phyloP scores from a whole-genome alignment of 2,797 vertebrate genomes.

The Antrozous pallidus region DNA sequence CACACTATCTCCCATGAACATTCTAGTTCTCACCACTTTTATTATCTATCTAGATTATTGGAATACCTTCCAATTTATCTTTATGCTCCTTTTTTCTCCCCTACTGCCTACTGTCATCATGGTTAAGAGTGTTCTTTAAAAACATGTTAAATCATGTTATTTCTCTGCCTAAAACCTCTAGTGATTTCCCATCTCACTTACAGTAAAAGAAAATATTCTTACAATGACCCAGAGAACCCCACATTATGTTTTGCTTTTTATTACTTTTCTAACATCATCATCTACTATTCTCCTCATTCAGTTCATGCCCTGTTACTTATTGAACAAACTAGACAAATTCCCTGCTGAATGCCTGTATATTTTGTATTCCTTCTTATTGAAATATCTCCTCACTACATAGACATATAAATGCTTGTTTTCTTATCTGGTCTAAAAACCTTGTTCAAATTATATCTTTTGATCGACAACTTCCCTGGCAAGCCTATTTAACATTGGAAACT shows the following conservation, averaged over 20 bases:
- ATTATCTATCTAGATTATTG: not conserved
- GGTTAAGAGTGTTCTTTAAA: not conserved
- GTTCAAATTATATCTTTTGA: not conserved
- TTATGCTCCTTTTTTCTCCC: not conserved
- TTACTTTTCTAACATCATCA: slow-evolving; percentile 33
- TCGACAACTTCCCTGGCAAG: not conserved
- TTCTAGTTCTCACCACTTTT: not conserved
- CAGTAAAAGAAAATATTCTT: not conserved
- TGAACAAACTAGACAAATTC: slow-evolving; percentile 42
- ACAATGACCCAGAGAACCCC: not conserved
- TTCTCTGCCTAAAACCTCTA: not conserved
- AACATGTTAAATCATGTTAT: not conserved
- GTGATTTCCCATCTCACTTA: not conserved
- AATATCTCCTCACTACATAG: slow-evolving; percentile 6
- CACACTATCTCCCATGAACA: not conserved
- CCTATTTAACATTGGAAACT: not conserved
- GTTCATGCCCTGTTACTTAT: slow-evolving; percentile 23
- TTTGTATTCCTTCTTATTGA: not conserved
- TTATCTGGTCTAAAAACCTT: not conserved
- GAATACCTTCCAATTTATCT: not conserved
- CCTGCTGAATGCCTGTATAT: not conserved
- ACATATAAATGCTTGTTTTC: not conserved
- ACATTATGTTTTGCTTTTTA: slow-evolving; percentile 40
- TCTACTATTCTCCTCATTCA: not conserved
- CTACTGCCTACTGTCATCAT: not conserved